A percentile compares a stretch with the other conserved stretches of the same genome.
phyloP scores from a whole-genome alignment of 2,888 invertebrate genomes.

The Epinotia brunnichana region DNA sequence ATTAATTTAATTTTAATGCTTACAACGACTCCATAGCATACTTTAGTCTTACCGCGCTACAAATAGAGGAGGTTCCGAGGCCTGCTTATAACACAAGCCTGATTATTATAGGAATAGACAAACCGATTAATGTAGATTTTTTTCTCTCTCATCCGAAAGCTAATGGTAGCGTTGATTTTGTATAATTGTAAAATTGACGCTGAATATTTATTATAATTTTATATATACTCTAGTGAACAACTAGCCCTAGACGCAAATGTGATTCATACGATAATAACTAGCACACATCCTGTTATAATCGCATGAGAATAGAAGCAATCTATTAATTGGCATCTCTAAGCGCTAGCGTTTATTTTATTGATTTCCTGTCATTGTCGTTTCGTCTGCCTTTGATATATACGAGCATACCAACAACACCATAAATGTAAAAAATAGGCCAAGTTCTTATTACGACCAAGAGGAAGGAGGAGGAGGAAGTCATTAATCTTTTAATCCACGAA shows the following conservation, averaged over 20 bases:
- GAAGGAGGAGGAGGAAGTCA: too few species aligned
- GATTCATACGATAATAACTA: conserved; percentile 35
- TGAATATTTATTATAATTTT: too few species aligned
- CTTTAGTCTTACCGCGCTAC: too few species aligned
- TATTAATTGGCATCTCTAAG: conserved; percentile 23
- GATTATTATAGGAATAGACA: too few species aligned
- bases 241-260: background rate
- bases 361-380: conserved; percentile 18
- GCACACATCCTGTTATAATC: conserved; percentile 40
- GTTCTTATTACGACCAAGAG: background rate
- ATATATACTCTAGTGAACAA: background rate
- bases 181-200: too few species aligned
- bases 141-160: too few species aligned
- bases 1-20: too few species aligned
- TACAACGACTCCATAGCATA: too few species aligned
- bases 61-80: too few species aligned
- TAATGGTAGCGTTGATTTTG: too few species aligned
- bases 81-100: too few species aligned
- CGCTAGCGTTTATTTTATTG: conserved; percentile 35
- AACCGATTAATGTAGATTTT: too few species aligned
- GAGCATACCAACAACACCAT: background rate
- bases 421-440: background rate
- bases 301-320: conserved; percentile 22
- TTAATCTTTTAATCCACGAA: background rate
- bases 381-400: background rate